Evolutionary conservation across 2,797 vertebrate species (phyloP).

Genomic region (Sparus aurata): DNA sequence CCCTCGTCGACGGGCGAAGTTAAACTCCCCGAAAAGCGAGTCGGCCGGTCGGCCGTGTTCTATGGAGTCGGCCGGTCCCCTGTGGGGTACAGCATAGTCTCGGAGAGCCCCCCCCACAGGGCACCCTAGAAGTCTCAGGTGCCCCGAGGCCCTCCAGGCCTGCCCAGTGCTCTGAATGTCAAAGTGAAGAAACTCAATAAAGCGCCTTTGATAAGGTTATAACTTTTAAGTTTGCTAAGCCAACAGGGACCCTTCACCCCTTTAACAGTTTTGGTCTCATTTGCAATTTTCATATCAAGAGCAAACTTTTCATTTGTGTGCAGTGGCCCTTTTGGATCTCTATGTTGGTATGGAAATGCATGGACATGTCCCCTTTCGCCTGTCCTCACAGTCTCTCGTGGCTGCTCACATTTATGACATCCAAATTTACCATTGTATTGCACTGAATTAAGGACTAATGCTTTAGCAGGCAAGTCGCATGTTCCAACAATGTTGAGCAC

Average conservation of each 20-base stretch:
- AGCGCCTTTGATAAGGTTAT: conserved; percentile 33
- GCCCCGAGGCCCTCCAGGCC: too few relatives aligned
- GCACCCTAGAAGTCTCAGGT: too few relatives aligned
- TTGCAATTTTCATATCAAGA: conserved; percentile 27
- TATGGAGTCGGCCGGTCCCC: too few relatives aligned
- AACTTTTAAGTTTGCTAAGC: conserved; percentile 35
- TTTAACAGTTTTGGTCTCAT: conserved; percentile 38
- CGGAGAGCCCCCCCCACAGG: too few relatives aligned
- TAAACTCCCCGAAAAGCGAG: too few relatives aligned
- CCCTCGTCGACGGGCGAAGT: too few relatives aligned
- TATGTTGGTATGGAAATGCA: conserved; percentile 36
- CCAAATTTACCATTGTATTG: conserved; percentile 53
- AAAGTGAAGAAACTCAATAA: too few relatives aligned
- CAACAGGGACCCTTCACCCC: conserved; percentile 41
- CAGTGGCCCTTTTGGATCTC: conserved; percentile 47
- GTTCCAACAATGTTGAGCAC: conserved; percentile 29
- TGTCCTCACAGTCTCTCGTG: conserved; percentile 25
- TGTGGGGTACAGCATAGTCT: too few relatives aligned
- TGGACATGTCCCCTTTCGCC: conserved; percentile 43
- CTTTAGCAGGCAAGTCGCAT: conserved; percentile 46
- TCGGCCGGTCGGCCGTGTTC: too few relatives aligned
- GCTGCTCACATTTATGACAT: conserved; percentile 52
- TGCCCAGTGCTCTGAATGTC: too few relatives aligned
- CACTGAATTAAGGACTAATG: conserved; percentile 48
- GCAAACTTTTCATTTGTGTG: conserved; percentile 34